Percentiles rank a stretch among this genome's conserved stretches.
Evolutionary conservation across 2,888 invertebrate species (phyloP).

Genomic region (Trachelus stipa): DNA sequence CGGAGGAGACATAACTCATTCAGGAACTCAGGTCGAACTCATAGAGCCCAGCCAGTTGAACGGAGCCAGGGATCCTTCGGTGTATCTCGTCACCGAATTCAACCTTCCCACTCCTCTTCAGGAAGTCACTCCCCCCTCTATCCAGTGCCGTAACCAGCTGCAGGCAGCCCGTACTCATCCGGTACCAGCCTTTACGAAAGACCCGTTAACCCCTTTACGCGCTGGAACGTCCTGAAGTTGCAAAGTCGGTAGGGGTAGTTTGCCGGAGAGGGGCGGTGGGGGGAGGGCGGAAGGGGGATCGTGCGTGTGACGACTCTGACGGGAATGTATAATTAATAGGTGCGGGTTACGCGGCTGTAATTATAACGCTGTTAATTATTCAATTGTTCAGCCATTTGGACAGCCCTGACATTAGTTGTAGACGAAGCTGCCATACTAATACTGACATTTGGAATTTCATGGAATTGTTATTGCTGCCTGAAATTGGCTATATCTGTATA

Average conservation of each 20-base stretch:
- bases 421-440: not conserved
- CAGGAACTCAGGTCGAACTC: conserved; percentile 33
- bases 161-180: not conserved
- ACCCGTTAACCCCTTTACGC: not conserved
- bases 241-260: not conserved
- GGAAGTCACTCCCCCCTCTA: not conserved
- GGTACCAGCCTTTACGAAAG: not conserved
- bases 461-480: not conserved
- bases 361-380: conserved; percentile 43
- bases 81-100: not conserved
- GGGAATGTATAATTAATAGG: conserved; percentile 37
- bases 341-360: conserved; percentile 27
- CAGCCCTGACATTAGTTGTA: not conserved
- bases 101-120: conserved; percentile 12
- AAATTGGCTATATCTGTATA: too few species aligned
- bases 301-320: conserved; percentile 27
- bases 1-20: conserved; percentile 43
- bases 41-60: conserved; percentile 21
- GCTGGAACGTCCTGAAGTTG: not conserved
- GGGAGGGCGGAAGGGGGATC: conserved; percentile 13
- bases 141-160: not conserved
- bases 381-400: conserved; percentile 32
- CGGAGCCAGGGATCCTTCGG: conserved; percentile 16
- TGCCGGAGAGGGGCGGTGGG: not conserved
- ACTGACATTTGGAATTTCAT: not conserved